Evolutionary conservation across 1,140 invertebrate species (phyloP), one percentile per base, ranked within the genome.

Genomic region (Wiebesia pumilae): DNA sequence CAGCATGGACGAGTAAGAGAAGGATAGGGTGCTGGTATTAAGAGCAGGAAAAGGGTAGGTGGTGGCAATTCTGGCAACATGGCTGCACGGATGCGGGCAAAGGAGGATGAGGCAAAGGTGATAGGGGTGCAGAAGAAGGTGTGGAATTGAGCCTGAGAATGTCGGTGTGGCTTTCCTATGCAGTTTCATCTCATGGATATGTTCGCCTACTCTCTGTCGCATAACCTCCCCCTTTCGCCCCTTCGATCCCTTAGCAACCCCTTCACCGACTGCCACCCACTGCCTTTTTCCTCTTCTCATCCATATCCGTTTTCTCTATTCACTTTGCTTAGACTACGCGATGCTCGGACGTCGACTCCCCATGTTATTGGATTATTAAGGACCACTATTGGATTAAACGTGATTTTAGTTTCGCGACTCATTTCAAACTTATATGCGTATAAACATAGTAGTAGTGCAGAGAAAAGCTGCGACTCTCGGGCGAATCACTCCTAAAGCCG

Each of bases 21-120:
- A n/a, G 77, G 47, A 65, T 80, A 40, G 78, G 67, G 67, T 86
- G 43, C 58, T 67, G 85, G 91, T 92, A 93, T 93, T 93, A 93
- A 93, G 91, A 93, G 92, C 65, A 88, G 91, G 90, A 91, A 92
- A 92, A 91, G 90, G 91, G 88, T 89, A 89, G 90, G 89, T 89
- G 90, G 91, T 91, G 91, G 93, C 92, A 91, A 93, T 92, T 94
- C 93, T 92, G 92, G 91, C 93, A 93, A 93, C 93, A 94, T 93
- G 93, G 93, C 93, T 91, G 92, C 92, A 91, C 89, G 89, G 89
- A 92, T 89, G 90, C 90, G n/a, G 69, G 30, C 21, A 10, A 19
- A 24, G 83, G 88, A 87, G 87, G 88, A 75, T 81, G 79, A 84
- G 87, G 43, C 65, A 67, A 79, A 58, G 88, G 81, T 47, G 86